Conservation (phyloP, 2,113 vertebrate genomes). For the Electrona antarctica region DNA sequence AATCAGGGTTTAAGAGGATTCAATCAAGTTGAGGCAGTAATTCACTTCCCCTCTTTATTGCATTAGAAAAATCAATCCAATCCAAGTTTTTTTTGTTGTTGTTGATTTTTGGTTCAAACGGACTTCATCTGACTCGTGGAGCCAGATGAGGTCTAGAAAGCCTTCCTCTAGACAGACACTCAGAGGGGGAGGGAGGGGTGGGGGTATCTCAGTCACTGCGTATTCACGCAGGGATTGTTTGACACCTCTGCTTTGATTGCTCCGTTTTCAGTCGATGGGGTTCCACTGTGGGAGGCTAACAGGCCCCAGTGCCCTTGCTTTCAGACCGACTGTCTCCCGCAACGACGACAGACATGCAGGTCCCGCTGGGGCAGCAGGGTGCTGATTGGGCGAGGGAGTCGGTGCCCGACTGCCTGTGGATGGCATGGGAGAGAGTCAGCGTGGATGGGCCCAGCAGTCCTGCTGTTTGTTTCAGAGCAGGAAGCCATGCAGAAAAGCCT, state of each 20-base stretch:
- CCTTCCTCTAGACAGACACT: neutral
- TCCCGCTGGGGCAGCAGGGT: constrained; percentile 54
- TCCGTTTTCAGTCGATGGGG: constrained; percentile 54
- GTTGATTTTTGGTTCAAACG: constrained; percentile 30
- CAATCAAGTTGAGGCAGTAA: constrained; percentile 58
- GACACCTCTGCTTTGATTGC: constrained; percentile 66
- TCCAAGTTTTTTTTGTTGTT: constrained; percentile 40
- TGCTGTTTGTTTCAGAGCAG: constrained; percentile 74
- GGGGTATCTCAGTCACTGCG: constrained; percentile 16
- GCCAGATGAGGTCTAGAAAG: no score
- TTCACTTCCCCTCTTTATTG: constrained; percentile 44
- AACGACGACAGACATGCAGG: constrained; percentile 32
- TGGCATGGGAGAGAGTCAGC: constrained; percentile 16
- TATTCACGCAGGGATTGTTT: constrained; percentile 57
- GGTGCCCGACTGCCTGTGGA: neutral
- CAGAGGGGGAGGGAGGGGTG: constrained; percentile 23
- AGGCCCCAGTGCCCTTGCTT: constrained; percentile 36
- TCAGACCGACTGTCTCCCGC: constrained; percentile 40
- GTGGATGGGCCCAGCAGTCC: constrained; percentile 50
- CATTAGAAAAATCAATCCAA: constrained; percentile 58
- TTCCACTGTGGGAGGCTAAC: constrained; percentile 66
- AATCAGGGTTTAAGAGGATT: constrained; percentile 61
- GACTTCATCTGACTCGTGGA: neutral
- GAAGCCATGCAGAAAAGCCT: constrained; percentile 60
- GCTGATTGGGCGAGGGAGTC: constrained; percentile 64